Evolutionary conservation across 2,797 vertebrate species (phyloP), one percentile per base, ranked within the genome.

Genomic region (Sebastes baramenuke): DNA sequence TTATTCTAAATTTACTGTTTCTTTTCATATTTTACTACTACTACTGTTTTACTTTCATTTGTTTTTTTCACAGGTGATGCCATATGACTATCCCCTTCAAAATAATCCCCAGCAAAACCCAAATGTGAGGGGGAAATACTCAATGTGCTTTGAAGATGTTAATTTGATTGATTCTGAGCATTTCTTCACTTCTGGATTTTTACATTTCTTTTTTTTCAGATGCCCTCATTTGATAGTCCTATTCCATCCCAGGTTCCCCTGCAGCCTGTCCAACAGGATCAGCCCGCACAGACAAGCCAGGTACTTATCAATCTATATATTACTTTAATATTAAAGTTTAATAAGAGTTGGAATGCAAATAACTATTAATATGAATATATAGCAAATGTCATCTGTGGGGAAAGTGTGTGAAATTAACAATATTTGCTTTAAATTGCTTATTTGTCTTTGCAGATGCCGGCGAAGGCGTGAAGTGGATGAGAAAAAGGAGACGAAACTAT

Each of bases 171-270:
- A 16, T 49, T 61, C 1, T 25, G 4, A 55, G 2, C 22, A 2
- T 38, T 55, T 72, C 12, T 58, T 22, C 0, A 24, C 14, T 64
- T 25, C 54, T 66, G 8, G 60, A 69, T 13, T 70, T 1, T 58
- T 11, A 5, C 14, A 36, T 67, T 54, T 75, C 3, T 36, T 52
- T 22, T 22, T 68, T 59, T 65, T 32, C 70, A 95, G 94, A 71
- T 86, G 67, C 83, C 90, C 10, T 1, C 79, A 32, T 91, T 90
- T 81, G 89, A 90, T 27, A 95, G 67, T 20, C 80, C 87, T 55
- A 67, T 81, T 18, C 95, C 92, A 49, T 84, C 92, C 61, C 93
- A 94, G 74, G 91, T 93, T 55, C 93, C 93, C 12, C 10, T 84
- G 59, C 93, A 93, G 29, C 66, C 88, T 30, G 38, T 91, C 34